phyloP scores from a whole-genome alignment of 1,140 invertebrate genomes.

The Chrysomallon squamiferum region DNA sequence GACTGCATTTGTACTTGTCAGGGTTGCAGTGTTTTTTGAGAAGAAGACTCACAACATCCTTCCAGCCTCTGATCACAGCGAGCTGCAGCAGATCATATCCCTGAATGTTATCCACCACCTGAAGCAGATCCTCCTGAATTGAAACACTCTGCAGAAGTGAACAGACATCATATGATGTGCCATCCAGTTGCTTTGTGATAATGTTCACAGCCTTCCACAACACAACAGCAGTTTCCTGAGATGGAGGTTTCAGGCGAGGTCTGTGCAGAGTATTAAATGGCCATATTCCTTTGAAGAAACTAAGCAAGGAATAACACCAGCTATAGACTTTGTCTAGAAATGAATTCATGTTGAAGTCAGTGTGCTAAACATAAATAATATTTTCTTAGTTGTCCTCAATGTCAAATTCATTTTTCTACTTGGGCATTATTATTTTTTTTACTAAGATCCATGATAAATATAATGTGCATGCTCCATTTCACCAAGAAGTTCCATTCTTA shows the following conservation, averaged over 20 bases:
- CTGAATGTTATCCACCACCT: slow-evolving; percentile 29
- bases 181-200: slow-evolving; percentile 1
- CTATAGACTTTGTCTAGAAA: slow-evolving; percentile 26
- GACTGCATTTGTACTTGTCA: slow-evolving; percentile 37
- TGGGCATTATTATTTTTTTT: too few species aligned
- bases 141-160: slow-evolving; percentile 14
- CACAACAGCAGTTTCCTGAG: slow-evolving; percentile 21
- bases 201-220: slow-evolving; percentile 24
- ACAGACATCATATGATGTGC: background rate
- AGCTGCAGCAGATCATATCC: slow-evolving; percentile 48
- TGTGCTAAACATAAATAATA: too few species aligned
- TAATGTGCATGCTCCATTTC: too few species aligned
- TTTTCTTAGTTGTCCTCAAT: too few species aligned
- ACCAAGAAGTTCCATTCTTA: too few species aligned
- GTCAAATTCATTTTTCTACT: too few species aligned
- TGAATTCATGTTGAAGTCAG: slow-evolving; percentile 9
- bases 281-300: slow-evolving; percentile 33
- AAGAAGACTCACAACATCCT: slow-evolving; percentile 35
- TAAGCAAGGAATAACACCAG: slow-evolving; percentile 28
- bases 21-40: slow-evolving; percentile 22
- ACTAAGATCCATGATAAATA: too few species aligned
- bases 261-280: slow-evolving; percentile 34
- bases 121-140: slow-evolving; percentile 34
- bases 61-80: slow-evolving; percentile 30
- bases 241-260: slow-evolving; percentile 17